phyloP scores from a whole-genome alignment of 2,888 invertebrate species.

The Halocaridina rubra region DNA sequence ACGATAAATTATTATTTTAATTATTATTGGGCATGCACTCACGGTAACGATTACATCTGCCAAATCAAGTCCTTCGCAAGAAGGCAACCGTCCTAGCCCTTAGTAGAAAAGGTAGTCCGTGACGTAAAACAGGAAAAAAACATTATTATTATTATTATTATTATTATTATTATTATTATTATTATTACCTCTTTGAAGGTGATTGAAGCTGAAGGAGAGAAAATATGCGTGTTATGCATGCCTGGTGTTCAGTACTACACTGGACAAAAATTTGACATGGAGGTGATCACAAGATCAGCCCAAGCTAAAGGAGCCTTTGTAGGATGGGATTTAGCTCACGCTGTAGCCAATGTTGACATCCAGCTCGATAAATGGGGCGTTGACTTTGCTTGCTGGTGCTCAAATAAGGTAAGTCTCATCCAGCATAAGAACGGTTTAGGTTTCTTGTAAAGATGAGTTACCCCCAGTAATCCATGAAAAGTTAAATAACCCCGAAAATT shows the following conservation, averaged over 20 bases:
- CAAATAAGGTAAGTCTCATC: conserved; percentile 72
- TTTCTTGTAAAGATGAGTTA: neutral
- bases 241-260: conserved; percentile 74
- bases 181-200: too few species aligned
- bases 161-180: too few species aligned
- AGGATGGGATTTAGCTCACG: conserved; percentile 74
- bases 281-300: conserved; percentile 71
- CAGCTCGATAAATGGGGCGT: conserved; percentile 73
- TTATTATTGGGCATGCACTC: too few species aligned
- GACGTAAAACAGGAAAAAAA: too few species aligned
- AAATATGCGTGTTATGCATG: conserved; percentile 72
- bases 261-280: conserved; percentile 73
- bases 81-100: too few species aligned
- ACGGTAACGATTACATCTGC: too few species aligned
- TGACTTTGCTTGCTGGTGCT: conserved; percentile 75
- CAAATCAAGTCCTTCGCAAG: too few species aligned
- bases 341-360: conserved; percentile 73
- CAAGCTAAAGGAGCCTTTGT: conserved; percentile 72
- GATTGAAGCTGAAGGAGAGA: conserved; percentile 63
- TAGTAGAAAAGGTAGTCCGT: too few species aligned
- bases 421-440: too few species aligned
- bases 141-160: too few species aligned
- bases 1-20: too few species aligned
- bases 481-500: too few species aligned
- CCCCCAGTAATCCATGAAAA: neutral